phyloP scores from a whole-genome alignment of 2,888 invertebrate genomes.

The Nemoura dubitans region DNA sequence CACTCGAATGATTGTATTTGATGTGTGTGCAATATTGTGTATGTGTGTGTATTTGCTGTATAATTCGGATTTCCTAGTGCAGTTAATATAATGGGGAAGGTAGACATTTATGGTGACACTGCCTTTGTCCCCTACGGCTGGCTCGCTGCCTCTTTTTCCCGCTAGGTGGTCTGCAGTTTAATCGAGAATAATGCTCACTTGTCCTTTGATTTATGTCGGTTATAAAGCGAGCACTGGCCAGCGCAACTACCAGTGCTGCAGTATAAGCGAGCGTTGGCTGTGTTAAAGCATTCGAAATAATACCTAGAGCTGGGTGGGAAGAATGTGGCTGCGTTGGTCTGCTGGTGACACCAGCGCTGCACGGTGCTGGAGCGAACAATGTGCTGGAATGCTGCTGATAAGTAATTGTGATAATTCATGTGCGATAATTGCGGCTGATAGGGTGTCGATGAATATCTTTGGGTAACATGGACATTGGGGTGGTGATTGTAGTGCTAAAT shows the following conservation, averaged over 20 bases:
- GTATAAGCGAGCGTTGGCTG: neutral
- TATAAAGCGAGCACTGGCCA: neutral
- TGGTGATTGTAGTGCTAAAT: neutral
- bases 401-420: conserved; percentile 31
- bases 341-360: neutral
- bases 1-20: conserved; percentile 13
- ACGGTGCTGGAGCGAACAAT: neutral
- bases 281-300: neutral
- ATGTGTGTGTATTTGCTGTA: conserved; percentile 17
- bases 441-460: neutral
- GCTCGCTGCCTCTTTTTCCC: conserved; percentile 27
- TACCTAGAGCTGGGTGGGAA: neutral
- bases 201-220: conserved; percentile 25
- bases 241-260: neutral
- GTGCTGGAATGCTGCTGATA: neutral
- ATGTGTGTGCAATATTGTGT: conserved; percentile 25
- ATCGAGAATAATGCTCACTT: conserved; percentile 37
- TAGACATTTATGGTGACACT: conserved; percentile 37
- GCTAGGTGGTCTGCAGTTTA: conserved; percentile 39
- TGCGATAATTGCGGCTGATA: conserved; percentile 14
- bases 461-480: neutral
- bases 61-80: conserved; percentile 22
- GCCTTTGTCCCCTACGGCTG: conserved; percentile 25
- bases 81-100: conserved; percentile 1
- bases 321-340: neutral